A percentile compares a stretch with the other conserved stretches of the same genome.
phyloP scores from a whole-genome alignment of 2,888 invertebrate species.

The Silvanus unidentatus region DNA sequence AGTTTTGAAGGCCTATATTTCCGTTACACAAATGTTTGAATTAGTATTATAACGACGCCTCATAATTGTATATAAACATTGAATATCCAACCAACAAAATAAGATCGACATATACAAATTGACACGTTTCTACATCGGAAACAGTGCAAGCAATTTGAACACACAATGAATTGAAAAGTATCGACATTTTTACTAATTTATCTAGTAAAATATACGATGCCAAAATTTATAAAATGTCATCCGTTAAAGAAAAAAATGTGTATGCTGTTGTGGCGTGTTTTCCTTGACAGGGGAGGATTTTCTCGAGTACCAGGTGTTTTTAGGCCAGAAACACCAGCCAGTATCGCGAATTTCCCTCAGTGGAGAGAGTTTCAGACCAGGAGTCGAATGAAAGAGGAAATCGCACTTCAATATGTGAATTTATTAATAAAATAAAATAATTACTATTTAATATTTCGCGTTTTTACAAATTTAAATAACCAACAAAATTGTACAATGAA shows the following conservation, averaged over 20 bases:
- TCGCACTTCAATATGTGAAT: too few relatives aligned
- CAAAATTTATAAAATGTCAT: too few relatives aligned
- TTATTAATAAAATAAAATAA: too few relatives aligned
- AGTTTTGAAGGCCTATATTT: too few relatives aligned
- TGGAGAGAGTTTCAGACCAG: too few relatives aligned
- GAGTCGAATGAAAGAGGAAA: conserved; percentile 24
- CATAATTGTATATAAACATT: conserved; percentile 22
- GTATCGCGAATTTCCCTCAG: conserved; percentile 32
- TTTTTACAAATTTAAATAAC: conserved; percentile 12
- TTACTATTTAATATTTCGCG: too few relatives aligned
- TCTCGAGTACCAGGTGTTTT: too few relatives aligned
- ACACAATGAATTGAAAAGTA: too few relatives aligned
- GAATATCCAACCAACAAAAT: conserved; percentile 31
- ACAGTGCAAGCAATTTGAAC: conserved; percentile 34
- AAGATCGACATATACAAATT: conserved; percentile 32
- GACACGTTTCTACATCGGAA: conserved; percentile 26
- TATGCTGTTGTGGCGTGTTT: too few relatives aligned
- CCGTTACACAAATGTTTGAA: too few relatives aligned
- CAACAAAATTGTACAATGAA: conserved; percentile 20
- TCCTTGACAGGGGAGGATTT: too few relatives aligned
- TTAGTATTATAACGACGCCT: too few relatives aligned
- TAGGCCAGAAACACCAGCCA: conserved; percentile 23
- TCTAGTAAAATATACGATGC: not conserved
- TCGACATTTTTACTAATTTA: not conserved
- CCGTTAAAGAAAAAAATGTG: conserved; percentile 1